Evolutionary conservation across 2,113 vertebrate species (phyloP), one percentile per base, ranked within the genome.

Genomic region (Crotalus horridus): DNA sequence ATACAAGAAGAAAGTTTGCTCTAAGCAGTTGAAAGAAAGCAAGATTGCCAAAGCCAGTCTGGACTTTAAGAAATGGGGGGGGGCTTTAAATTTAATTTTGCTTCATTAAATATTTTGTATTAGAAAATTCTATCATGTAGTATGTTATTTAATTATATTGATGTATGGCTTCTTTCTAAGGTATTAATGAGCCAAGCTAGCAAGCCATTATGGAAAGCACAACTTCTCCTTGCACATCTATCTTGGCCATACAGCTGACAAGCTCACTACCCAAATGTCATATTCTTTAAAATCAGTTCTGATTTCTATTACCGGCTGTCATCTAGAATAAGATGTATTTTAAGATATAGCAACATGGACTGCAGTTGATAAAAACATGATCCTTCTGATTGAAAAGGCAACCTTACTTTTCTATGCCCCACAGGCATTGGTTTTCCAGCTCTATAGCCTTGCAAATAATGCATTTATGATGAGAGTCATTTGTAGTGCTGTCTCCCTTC

Each of bases 11-110:
- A 90, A 95, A 61, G 94, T 90, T 89, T 90, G 92, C 93, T 95
- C 94, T 93, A 95, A 56, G 95, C 89, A 94, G 91, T 87, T 81
- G 90, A 96, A 94, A 94, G 12, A 74, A 69, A 91, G 85, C 88
- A 91, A 93, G 95, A 94, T 94, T 93, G 94, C 55, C 21, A 53
- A 54, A 59, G 86, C 56, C 46, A 59, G 24, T 55, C 43, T 24
- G 88, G 91, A 26, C 3, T 58, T 10, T 10, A 10, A 15, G n/a
- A 69, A n/a, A 6, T 1, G 8, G 48, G 61, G 12, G 0, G 11
- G 29, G 54, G 6, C 6, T 81, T 81, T 39, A 81, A 39, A 20
- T 81, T 81, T 61, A 81, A 81, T 39, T 81, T 81, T 39, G 33
- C 17, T 81, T 39, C 21, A 90, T 11, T 90, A 46, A 64, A 24